phyloP scores from a whole-genome alignment of 2,888 invertebrate genomes.

The Parthenolecanium corni region DNA sequence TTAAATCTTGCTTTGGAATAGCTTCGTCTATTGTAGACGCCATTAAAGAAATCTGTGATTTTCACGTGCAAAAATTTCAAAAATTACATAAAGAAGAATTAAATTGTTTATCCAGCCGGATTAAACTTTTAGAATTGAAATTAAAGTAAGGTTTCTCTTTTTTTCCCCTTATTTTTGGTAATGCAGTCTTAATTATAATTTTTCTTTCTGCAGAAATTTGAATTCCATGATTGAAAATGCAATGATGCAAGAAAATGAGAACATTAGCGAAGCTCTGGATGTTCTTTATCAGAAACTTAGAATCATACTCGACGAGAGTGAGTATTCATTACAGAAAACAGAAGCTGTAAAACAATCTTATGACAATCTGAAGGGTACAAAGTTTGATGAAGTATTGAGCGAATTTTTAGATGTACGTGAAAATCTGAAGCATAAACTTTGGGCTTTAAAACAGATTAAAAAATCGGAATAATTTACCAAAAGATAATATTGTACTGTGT shows the following conservation, averaged over 20 bases:
- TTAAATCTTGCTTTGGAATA: neutral
- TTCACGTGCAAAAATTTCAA: neutral
- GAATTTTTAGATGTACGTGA: constrained; percentile 15
- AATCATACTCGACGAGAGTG: neutral
- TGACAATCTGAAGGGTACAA: constrained; percentile 3
- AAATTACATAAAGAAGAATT: constrained; percentile 2
- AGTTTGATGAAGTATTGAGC: constrained; percentile 10
- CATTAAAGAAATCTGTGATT: neutral
- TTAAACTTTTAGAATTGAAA: constrained; percentile 7
- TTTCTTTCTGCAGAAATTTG: constrained; percentile 1
- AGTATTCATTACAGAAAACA: constrained; percentile 1
- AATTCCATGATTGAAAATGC: constrained; percentile 16
- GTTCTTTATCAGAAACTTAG: constrained; percentile 5
- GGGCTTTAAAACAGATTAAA: constrained; percentile 21
- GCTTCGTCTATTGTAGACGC: neutral
- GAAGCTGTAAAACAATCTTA: neutral
- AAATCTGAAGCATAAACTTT: constrained; percentile 15
- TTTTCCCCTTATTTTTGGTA: too few species aligned
- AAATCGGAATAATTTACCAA: neutral
- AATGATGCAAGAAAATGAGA: constrained; percentile 12
- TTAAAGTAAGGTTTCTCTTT: constrained; percentile 3
- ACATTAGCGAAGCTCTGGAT: constrained; percentile 14
- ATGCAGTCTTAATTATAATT: neutral
- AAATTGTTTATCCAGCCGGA: neutral
- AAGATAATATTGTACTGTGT: too few species aligned